A percentile compares a stretch with the other conserved stretches of the same genome.
These are phyloP conservation scores for Formica aserva DNA, from an alignment of 2,888 invertebrate species.

Conservation along the genomic window DNA sequence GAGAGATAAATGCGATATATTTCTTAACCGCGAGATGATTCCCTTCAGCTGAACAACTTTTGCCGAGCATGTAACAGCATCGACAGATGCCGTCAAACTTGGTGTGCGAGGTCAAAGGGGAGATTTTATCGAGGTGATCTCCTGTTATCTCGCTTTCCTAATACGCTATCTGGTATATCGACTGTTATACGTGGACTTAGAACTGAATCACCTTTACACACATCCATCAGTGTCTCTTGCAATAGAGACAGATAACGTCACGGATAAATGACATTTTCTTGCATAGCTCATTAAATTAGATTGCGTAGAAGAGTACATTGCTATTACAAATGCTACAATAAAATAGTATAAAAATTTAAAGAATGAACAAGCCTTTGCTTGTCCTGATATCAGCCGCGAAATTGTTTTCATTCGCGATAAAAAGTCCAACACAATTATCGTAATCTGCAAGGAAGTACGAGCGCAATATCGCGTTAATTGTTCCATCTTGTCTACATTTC, in stretches of 20 bases:
- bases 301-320: neutral
- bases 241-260: neutral
- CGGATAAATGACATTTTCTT: constrained; percentile 34
- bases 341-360: constrained; percentile 15
- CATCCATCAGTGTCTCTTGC: constrained; percentile 34
- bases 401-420: neutral
- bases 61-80: neutral
- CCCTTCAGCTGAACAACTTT: constrained; percentile 11
- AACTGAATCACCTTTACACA: constrained; percentile 16
- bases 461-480: neutral
- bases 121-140: constrained; percentile 21
- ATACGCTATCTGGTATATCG: neutral
- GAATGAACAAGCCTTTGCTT: neutral
- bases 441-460: neutral
- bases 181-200: neutral
- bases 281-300: constrained; percentile 38
- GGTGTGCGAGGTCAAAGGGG: neutral
- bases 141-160: neutral
- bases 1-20: neutral
- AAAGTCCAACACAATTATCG: neutral
- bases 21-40: constrained; percentile 20
- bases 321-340: constrained; percentile 31
- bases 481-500: neutral
- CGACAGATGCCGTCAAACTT: constrained; percentile 27
- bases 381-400: neutral